Evolutionary conservation across 1,140 invertebrate genomes (phyloP), one percentile per base, ranked within the genome.

Genomic region (Telenomus remus): DNA sequence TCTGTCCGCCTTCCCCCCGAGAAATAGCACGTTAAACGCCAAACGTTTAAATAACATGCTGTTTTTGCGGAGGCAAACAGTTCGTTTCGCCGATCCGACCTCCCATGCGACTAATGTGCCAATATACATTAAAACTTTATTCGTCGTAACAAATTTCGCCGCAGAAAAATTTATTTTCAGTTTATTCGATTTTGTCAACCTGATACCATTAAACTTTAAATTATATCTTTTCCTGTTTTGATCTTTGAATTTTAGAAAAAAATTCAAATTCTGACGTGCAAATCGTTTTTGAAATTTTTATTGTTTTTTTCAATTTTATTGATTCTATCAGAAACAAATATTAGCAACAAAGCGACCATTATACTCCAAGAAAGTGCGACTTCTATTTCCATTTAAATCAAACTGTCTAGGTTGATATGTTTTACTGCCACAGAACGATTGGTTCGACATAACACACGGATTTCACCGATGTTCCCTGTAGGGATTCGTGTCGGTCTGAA

Each of bases 111-210:
- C 0, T 6, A 50, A 56, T 46, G 53, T 16, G 44, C 19, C 19
- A 57, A 43, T 44, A 35, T 27, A 9, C 27, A 39, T 68, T 68
- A 68, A 68, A 54, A 59, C 54, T 69, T 53, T 68, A 69, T 69
- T 27, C 49, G 49, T 33, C 19, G 50, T n/a, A 51, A 42, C 33
- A 46, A n/a, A 19, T 56, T 49, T 56, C n/a, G 10, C 13, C 46
- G 49, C 57, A 35, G 12, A 66, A 50, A 33, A 13, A n/a, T 66
- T 50, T 43, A 39, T 43, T 33, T 39, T 12, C 5, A 16, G 10
- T 54, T 12, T 47, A 27, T 54, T 43, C 13, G 8, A 39, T 39
- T 39, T 2, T 27, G 19, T 1, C 6, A 27, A 27, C 19, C 2
- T 27, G 19, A 6, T 27, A 27, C 6, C 19, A 27, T 27, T 27